A percentile compares a stretch with the other conserved stretches of the same genome.
phyloP scores from a whole-genome alignment of 2,797 vertebrate genomes.

The Nannoperca obscura region DNA sequence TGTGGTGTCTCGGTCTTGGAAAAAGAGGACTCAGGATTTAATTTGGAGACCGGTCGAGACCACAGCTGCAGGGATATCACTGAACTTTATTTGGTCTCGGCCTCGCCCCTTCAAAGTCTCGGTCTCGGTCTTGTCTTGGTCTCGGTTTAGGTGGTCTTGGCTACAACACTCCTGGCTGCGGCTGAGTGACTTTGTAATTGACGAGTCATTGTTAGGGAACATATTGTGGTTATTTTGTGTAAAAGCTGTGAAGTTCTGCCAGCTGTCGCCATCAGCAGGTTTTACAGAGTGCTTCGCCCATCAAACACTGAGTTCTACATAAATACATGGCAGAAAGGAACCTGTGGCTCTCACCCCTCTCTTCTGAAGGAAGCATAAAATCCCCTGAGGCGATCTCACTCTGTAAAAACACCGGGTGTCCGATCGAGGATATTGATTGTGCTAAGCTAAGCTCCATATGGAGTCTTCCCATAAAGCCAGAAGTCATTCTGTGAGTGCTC shows the following conservation, averaged over 20 bases:
- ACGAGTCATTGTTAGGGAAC: not conserved
- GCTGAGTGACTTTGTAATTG: not conserved
- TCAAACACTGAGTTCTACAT: not conserved
- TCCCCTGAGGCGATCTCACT: not conserved
- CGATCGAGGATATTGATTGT: conserved; percentile 21
- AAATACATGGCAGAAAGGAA: not conserved
- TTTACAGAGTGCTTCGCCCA: not conserved
- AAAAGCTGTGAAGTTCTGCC: not conserved
- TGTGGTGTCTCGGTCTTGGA: too few species aligned
- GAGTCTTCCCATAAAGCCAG: conserved; percentile 35
- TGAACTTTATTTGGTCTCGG: too few species aligned
- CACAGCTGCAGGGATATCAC: too few species aligned
- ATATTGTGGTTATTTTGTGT: not conserved
- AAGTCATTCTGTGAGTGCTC: conserved; percentile 29
- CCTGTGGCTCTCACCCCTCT: not conserved
- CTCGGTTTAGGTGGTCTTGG: too few species aligned
- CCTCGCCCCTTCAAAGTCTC: too few species aligned
- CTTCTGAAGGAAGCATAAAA: conserved; percentile 1
- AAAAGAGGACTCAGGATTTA: too few species aligned
- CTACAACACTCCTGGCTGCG: too few species aligned
- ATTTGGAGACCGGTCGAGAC: too few species aligned
- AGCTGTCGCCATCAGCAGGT: not conserved
- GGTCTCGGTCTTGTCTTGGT: too few species aligned
- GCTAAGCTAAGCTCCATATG: conserved; percentile 8
- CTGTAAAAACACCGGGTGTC: conserved; percentile 33